Conservation (phyloP, 1,140 invertebrate species). For the Leptonema lineaticorne region DNA sequence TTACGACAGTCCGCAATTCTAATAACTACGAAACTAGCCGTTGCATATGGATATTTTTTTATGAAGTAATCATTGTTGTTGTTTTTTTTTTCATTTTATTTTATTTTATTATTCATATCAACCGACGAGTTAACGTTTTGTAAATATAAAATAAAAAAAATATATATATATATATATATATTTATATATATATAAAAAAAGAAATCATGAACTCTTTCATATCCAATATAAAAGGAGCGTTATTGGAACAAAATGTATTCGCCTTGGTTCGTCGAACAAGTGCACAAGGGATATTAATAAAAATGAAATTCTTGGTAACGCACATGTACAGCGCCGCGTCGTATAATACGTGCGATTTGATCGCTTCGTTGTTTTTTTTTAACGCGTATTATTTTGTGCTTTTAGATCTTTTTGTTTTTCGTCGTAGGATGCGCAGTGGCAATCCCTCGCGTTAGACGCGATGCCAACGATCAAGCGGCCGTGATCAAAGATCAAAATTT, state of each 20-base stretch:
- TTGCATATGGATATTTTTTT: constrained; percentile 1
- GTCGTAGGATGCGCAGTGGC: constrained; percentile 26
- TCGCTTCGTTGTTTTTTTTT: neutral
- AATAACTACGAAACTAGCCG: neutral
- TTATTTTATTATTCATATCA: constrained; percentile 20
- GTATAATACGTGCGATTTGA: neutral
- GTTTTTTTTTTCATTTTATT: neutral
- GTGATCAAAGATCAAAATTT: constrained; percentile 34
- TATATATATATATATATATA: too few species aligned
- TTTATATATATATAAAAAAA: too few species aligned
- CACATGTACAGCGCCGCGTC: neutral
- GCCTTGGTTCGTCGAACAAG: constrained; percentile 8
- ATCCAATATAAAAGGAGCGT: constrained; percentile 30
- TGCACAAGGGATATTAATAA: constrained; percentile 18
- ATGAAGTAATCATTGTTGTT: constrained; percentile 14
- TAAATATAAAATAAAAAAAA: constrained; percentile 23
- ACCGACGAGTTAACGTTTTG: constrained; percentile 24
- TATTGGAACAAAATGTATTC: constrained; percentile 18
- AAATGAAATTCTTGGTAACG: constrained; percentile 38
- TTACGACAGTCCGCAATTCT: neutral
- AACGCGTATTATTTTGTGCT: neutral
- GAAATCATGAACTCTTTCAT: constrained; percentile 22
- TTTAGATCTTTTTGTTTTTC: constrained; percentile 12
- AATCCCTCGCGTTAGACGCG: neutral
- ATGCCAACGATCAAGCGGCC: constrained; percentile 26